These are phyloP conservation scores for Tragelaphus strepsiceros DNA, from an alignment of 2,113 vertebrate species.

Conservation along the genomic window DNA sequence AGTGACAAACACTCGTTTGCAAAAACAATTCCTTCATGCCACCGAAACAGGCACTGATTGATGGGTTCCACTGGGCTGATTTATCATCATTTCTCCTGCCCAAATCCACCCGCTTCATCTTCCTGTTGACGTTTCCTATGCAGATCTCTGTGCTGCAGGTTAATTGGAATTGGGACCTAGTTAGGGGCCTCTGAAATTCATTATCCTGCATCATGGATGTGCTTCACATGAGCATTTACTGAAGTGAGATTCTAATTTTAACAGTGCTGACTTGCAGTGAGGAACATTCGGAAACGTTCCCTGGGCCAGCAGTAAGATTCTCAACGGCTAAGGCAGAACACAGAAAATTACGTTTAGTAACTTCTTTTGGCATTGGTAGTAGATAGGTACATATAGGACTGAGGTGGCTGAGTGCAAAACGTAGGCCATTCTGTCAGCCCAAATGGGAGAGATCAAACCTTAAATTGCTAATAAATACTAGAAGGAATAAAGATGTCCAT, in stretches of 20 bases:
- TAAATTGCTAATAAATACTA: neutral
- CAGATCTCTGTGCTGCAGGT: constrained; percentile 10
- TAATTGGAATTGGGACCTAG: constrained; percentile 49
- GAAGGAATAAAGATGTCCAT: neutral
- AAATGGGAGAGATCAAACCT: neutral
- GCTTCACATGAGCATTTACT: neutral
- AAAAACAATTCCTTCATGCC: neutral
- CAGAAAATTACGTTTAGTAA: neutral
- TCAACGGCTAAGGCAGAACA: neutral
- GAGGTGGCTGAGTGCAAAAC: neutral
- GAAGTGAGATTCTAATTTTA: constrained; percentile 47
- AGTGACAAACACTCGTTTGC: neutral
- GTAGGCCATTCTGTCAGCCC: neutral
- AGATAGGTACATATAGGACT: neutral
- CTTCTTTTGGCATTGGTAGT: neutral
- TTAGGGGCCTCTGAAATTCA: constrained; percentile 39
- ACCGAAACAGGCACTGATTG: neutral
- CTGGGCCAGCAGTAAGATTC: neutral
- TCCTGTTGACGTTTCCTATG: constrained; percentile 35
- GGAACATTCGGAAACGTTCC: neutral
- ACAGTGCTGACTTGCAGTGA: neutral
- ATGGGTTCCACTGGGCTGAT: neutral
- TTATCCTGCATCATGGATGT: constrained; percentile 35
- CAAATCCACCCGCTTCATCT: neutral
- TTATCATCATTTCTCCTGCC: constrained; percentile 25